Base-by-base conservation (phyloP, 2,888 invertebrate species). In the Drosophila nr. perissopoda region DNA sequence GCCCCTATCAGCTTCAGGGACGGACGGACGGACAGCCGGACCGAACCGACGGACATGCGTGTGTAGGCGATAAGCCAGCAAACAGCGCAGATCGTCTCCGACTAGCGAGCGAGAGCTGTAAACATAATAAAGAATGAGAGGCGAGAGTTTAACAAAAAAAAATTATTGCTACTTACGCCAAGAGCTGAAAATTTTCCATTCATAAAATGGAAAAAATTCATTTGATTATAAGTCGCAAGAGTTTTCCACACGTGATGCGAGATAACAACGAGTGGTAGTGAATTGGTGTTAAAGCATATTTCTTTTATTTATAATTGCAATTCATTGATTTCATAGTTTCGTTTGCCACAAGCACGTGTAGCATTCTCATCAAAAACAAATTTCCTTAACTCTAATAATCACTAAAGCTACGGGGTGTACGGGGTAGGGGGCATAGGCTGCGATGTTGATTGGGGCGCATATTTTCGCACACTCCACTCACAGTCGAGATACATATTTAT, bases 311-410 rank as follows among this genome's bases (percentile, higher is more conserved):
- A 63, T 82, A 82, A 77, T 83, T 83, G 77, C 80, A 76, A 72
- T 82, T 79, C 54, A 70, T 83, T 64, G 75, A 34, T 71, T 82
- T 83, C 62, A 76, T 81, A 74, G 70, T 75, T 70, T 70, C 59
- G 58, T 60, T 60, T 70, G 62, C 51, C 61, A 78, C 63, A 68
- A 68, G 68, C 65, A 69, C 42, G 34, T 60, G 60, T 70, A 70
- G 69, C 80, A 70, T 81, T 76, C 77, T 72, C 86, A 86, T 83
- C 83, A 72, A 83, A 81, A 81, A 78, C 86, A 82, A 70, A 60
- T 56, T 52, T 51, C n/a, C 69, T 82, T 63, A 74, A 70, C 70
- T 42, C 74, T 88, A 83, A 76, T 74, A 73, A 76, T 58, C 25
- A 68, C 74, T 85, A 81, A 71, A 60, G 49, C 83, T 84, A 84